Percentiles rank a stretch among this genome's conserved stretches.
phyloP scores from a whole-genome alignment of 2,113 vertebrate genomes.

The Pseudorhombus dupliciocellatus region DNA sequence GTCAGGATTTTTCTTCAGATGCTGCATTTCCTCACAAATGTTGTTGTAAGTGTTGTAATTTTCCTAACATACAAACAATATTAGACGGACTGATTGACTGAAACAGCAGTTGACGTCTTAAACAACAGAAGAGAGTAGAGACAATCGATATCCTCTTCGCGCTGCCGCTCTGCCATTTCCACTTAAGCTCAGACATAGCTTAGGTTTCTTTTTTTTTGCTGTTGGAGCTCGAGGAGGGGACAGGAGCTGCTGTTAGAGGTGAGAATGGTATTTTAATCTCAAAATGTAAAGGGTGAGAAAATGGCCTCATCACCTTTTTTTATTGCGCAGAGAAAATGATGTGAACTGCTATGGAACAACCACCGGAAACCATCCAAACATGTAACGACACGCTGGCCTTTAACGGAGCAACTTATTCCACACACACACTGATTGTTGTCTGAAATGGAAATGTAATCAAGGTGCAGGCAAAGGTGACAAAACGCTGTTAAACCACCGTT shows the following conservation, averaged over 20 bases:
- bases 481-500: too few relatives aligned
- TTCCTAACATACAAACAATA: too few relatives aligned
- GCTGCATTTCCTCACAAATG: too few relatives aligned
- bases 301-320: not conserved
- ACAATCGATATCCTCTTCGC: constrained; percentile 17
- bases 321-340: not conserved
- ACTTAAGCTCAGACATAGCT: not conserved
- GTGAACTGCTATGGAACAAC: not conserved
- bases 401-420: not conserved
- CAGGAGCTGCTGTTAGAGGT: constrained; percentile 3
- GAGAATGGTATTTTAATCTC: constrained; percentile 17
- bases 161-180: not conserved
- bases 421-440: not conserved
- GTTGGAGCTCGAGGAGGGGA: constrained; percentile 1
- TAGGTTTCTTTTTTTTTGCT: constrained; percentile 18
- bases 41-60: too few relatives aligned
- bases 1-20: too few relatives aligned
- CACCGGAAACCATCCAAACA: not conserved
- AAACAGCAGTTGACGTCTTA: too few relatives aligned
- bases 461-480: not conserved
- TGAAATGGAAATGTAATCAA: constrained; percentile 17
- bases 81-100: too few relatives aligned
- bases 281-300: constrained; percentile 24
- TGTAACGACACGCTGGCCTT: not conserved
- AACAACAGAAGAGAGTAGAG: not conserved